phyloP scores from a whole-genome alignment of 2,888 invertebrate genomes.

The Tenthredo amoena region DNA sequence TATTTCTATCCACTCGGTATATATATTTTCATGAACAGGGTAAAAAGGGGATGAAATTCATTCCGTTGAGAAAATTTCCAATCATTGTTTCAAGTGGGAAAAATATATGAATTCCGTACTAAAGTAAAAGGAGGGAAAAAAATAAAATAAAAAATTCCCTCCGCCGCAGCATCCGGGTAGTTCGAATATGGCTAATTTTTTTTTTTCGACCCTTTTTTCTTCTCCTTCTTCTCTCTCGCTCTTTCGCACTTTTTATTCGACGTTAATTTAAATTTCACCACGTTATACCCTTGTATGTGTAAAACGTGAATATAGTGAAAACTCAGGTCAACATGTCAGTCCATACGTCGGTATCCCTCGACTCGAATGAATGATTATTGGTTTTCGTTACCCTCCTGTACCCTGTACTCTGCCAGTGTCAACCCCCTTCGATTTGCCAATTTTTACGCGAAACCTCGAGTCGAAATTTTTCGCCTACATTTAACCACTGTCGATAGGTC shows the following conservation, averaged over 20 bases:
- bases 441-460: neutral
- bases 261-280: constrained; percentile 37
- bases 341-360: constrained; percentile 22
- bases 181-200: constrained; percentile 16
- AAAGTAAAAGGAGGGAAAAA: neutral
- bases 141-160: neutral
- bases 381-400: constrained; percentile 34
- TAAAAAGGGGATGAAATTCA: neutral
- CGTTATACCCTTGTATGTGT: constrained; percentile 5
- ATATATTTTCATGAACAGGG: neutral
- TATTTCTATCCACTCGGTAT: neutral
- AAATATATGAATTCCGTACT: neutral
- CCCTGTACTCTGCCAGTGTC: neutral
- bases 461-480: too few species aligned
- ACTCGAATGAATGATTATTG: constrained; percentile 42
- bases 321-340: constrained; percentile 4
- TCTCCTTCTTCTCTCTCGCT: neutral
- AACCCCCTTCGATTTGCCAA: neutral
- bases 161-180: neutral
- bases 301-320: neutral
- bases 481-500: too few species aligned
- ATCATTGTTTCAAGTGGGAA: neutral
- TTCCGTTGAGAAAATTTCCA: too few species aligned
- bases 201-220: neutral
- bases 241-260: neutral